Percentiles rank a stretch among this genome's conserved stretches.
phyloP scores from a whole-genome alignment of 1,140 invertebrate genomes.

The Meteorus sp. region DNA sequence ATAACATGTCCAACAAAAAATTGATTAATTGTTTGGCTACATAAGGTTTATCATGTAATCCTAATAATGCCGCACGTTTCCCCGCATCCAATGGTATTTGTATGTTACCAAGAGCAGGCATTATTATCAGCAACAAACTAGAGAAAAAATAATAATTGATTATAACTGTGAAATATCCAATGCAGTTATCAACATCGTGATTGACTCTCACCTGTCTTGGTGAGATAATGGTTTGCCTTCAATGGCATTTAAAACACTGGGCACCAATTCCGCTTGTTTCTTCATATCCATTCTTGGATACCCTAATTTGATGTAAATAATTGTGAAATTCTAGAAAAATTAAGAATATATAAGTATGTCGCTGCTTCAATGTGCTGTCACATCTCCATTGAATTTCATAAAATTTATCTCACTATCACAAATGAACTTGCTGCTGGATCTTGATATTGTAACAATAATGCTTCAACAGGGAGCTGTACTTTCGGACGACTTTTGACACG shows the following conservation, averaged over 20 bases:
- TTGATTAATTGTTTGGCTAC: conserved; percentile 71
- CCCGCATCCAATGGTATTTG: conserved; percentile 68
- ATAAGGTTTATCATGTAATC: conserved; percentile 63
- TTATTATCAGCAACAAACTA: conserved; percentile 77
- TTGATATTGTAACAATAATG: conserved; percentile 78
- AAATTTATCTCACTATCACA: conserved; percentile 69
- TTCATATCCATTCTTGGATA: conserved; percentile 77
- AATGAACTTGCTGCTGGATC: conserved; percentile 78
- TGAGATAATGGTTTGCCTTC: conserved; percentile 81
- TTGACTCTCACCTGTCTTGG: conserved; percentile 73
- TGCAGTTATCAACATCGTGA: conserved; percentile 20
- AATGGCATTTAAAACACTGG: conserved; percentile 75
- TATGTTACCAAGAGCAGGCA: conserved; percentile 76
- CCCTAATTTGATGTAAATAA: conserved; percentile 92
- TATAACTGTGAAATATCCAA: conserved; percentile 7
- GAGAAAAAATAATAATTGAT: conserved; percentile 31
- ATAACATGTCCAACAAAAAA: conserved; percentile 79
- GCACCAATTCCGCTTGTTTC: conserved; percentile 76
- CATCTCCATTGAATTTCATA: not conserved
- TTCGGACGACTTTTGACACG: conserved; percentile 80
- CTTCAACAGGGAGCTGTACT: conserved; percentile 86
- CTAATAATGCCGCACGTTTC: conserved; percentile 65
- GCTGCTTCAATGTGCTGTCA: not conserved
- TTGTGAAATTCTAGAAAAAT: conserved; percentile 83
- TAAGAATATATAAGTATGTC: conserved; percentile 21